These are phyloP conservation scores for Odontophorus gujanensis DNA, from an alignment of 2,113 vertebrate genomes.

Conservation along the genomic window DNA sequence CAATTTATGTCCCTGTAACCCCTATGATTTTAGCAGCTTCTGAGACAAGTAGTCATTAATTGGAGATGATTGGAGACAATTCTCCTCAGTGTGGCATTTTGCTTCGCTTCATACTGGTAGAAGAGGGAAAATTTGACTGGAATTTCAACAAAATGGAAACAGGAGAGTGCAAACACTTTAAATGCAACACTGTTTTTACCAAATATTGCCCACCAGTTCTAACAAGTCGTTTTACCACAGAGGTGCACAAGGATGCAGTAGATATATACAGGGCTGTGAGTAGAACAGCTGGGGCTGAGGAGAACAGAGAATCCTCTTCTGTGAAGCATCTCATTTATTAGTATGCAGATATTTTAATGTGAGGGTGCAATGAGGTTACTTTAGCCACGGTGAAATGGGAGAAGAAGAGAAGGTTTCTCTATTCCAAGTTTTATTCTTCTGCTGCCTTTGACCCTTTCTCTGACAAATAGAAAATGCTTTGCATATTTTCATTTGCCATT, in stretches of 20 bases:
- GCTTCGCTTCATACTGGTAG: neutral
- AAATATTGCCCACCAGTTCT: neutral
- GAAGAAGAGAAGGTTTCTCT: neutral
- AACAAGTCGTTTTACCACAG: neutral
- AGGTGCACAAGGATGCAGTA: neutral
- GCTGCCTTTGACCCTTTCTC: neutral
- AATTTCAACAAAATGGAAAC: neutral
- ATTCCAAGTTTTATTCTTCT: neutral
- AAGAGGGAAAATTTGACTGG: neutral
- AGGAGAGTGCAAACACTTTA: neutral
- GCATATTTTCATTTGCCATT: conserved; percentile 24
- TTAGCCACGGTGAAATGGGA: neutral
- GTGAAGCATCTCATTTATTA: neutral
- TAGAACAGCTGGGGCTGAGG: neutral
- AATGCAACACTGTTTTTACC: neutral
- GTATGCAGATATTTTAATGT: neutral
- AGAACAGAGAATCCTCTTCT: neutral
- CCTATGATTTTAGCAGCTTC: neutral
- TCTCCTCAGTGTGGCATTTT: neutral
- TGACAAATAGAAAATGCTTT: neutral
- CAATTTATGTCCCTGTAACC: neutral
- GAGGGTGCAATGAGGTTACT: neutral
- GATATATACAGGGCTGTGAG: rapidly evolving
- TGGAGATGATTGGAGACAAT: neutral
- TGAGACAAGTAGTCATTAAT: neutral